These are phyloP conservation scores for Lepus timidus DNA, from an alignment of 2,113 vertebrate species.

Conservation along the genomic window DNA sequence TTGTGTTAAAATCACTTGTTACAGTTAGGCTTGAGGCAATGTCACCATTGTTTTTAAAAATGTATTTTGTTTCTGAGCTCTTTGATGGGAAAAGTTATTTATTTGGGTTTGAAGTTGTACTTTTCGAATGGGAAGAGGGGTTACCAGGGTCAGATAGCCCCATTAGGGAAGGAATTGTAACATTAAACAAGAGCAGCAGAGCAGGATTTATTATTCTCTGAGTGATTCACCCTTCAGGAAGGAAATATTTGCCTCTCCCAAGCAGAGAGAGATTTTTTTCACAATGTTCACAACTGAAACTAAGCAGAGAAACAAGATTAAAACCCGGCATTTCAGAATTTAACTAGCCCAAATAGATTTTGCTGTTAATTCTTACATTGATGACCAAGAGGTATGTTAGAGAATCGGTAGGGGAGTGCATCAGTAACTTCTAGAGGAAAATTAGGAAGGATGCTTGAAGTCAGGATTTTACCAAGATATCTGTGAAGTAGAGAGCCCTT, in stretches of 20 bases:
- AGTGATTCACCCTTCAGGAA: conserved; percentile 81
- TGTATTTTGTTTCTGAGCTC: conserved; percentile 67
- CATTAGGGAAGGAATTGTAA: conserved; percentile 79
- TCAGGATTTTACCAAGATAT: neutral
- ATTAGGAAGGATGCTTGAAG: neutral
- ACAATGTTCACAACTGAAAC: conserved; percentile 44
- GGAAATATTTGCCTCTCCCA: conserved; percentile 74
- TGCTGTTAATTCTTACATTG: conserved; percentile 6
- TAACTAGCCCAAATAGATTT: neutral
- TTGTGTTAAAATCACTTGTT: neutral
- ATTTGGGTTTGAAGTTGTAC: conserved; percentile 78
- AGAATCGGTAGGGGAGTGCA: neutral
- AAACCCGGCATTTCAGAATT: conserved; percentile 32
- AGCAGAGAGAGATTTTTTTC: conserved; percentile 64
- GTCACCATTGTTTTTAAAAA: conserved; percentile 57
- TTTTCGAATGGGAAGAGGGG: conserved; percentile 77
- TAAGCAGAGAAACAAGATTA: conserved; percentile 49
- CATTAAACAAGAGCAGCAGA: conserved; percentile 71
- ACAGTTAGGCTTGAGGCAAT: conserved; percentile 51
- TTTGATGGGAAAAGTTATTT: conserved; percentile 81
- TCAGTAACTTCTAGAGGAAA: neutral
- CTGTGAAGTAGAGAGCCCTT: neutral
- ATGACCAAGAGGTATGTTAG: neutral
- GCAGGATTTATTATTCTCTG: conserved; percentile 78
- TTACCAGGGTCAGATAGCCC: conserved; percentile 74